A percentile compares a stretch with the other conserved stretches of the same genome.
Conservation (phyloP, 1,140 invertebrate genomes). For the Nomia melanderi region DNA sequence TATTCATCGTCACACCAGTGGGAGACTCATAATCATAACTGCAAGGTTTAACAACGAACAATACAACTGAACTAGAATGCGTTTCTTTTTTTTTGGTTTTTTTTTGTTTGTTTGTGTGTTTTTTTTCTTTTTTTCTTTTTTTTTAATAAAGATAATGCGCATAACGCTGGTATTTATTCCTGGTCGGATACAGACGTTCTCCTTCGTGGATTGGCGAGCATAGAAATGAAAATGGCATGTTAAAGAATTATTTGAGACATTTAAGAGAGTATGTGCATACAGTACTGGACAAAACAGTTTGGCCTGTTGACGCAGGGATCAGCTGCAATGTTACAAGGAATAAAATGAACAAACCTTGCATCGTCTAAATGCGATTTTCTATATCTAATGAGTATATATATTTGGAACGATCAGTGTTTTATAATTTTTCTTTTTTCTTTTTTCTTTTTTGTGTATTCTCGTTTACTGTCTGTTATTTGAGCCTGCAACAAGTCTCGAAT, state of each 20-base stretch:
- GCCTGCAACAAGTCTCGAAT: too few species aligned
- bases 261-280: constrained; percentile 1
- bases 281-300: constrained; percentile 5
- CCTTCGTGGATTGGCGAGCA: constrained; percentile 75
- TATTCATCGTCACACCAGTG: constrained; percentile 1
- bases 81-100: constrained; percentile 35
- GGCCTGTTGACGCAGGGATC: not conserved
- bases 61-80: constrained; percentile 39
- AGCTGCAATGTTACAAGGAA: too few species aligned
- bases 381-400: too few species aligned
- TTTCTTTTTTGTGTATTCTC: too few species aligned
- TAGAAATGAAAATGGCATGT: constrained; percentile 66
- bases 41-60: constrained; percentile 37
- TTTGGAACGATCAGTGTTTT: too few species aligned
- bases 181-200: constrained; percentile 73
- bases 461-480: too few species aligned
- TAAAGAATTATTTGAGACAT: constrained; percentile 48
- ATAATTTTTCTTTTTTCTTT: too few species aligned
- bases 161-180: constrained; percentile 75
- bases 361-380: too few species aligned
- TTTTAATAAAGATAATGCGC: constrained; percentile 69
- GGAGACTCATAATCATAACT: constrained; percentile 29
- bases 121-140: constrained; percentile 38
- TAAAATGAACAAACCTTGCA: too few species aligned
- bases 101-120: too few species aligned